Evolutionary conservation across 2,888 invertebrate species (phyloP), one percentile per base, ranked within the genome.

Genomic region (Dolichomitus sp.): DNA sequence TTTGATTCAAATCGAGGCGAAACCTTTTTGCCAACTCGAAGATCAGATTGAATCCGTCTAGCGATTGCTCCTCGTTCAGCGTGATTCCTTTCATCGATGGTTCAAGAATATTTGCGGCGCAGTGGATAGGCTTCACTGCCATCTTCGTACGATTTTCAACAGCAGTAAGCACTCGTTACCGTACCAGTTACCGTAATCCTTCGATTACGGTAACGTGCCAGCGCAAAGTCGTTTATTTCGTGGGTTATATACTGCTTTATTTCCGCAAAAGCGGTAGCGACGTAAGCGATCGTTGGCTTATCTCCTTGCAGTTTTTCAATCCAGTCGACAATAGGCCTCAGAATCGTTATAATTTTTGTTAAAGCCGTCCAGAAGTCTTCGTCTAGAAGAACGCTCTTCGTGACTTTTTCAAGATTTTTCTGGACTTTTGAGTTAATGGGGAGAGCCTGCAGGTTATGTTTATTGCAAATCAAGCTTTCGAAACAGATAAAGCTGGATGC

Each of bases 81-180:
- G 23, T 2, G 23, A 23, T 23, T 23, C 23, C 23, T 23, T 23
- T 23, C 23, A 23, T 63, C 27, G 63, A 57, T 23, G 79, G 74
- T 76, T 83, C 69, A 19, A 84, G 48, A 68, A 85, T 72, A 52
- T 80, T 84, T n/a, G 83, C 83, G 14, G 81, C 84, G 45, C 54
- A 84, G 69, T 85, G 84, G 11, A 84, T 66, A 27, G 79, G 69
- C 12, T 33, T 54, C 19, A 81, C 42, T 40, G 74, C 68, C 70
- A 81, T 79, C 14, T 63, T 66, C 37, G 63, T 27, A 9, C 81
- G 80, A 11, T 75, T 65, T 57, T 59, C 42, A n/a, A 79, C 40
- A 45, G 61, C 23, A n/a, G 45, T n/a, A 33, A 59, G 48, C 17
- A 79, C 57, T 54, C 23, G 33, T 42, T 45, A 4, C n/a, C n/a